phyloP scores from a whole-genome alignment of 1,140 invertebrate species.

The Tribolium madens region DNA sequence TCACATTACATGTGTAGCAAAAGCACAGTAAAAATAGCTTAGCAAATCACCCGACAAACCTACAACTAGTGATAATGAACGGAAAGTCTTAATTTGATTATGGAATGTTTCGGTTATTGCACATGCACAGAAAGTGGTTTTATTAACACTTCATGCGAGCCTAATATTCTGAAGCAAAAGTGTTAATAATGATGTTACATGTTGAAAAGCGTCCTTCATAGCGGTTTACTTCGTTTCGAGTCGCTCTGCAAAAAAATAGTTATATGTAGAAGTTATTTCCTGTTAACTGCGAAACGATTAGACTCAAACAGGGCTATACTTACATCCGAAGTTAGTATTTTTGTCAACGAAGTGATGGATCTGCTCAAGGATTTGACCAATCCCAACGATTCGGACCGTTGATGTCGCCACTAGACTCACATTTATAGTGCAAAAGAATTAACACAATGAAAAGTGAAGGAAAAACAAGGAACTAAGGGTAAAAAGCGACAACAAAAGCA shows the following conservation, averaged over 20 bases:
- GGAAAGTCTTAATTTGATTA: slow-evolving; percentile 24
- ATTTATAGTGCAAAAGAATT: slow-evolving; percentile 26
- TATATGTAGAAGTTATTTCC: not conserved
- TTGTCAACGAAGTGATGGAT: slow-evolving; percentile 17
- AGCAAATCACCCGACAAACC: slow-evolving; percentile 26
- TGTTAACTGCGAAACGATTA: not conserved
- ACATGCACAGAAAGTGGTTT: slow-evolving; percentile 12
- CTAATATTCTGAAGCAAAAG: slow-evolving; percentile 33
- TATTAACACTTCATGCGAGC: slow-evolving; percentile 39
- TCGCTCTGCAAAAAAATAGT: slow-evolving; percentile 23
- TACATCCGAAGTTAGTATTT: not conserved
- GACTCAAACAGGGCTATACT: not conserved
- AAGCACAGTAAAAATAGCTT: slow-evolving; percentile 33
- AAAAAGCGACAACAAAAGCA: slow-evolving; percentile 4
- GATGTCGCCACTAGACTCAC: slow-evolving; percentile 28
- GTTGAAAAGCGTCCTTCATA: slow-evolving; percentile 5
- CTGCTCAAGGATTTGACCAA: slow-evolving; percentile 22
- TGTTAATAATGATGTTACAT: slow-evolving; percentile 39
- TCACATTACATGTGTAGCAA: slow-evolving; percentile 34
- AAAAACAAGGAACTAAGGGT: not conserved
- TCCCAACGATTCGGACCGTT: not conserved
- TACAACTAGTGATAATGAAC: slow-evolving; percentile 11
- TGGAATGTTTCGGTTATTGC: slow-evolving; percentile 27
- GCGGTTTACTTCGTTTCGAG: slow-evolving; percentile 23
- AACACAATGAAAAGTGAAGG: slow-evolving; percentile 16